Conservation (phyloP, 2,888 invertebrate species). For the Trichogramma dendrolimi region DNA sequence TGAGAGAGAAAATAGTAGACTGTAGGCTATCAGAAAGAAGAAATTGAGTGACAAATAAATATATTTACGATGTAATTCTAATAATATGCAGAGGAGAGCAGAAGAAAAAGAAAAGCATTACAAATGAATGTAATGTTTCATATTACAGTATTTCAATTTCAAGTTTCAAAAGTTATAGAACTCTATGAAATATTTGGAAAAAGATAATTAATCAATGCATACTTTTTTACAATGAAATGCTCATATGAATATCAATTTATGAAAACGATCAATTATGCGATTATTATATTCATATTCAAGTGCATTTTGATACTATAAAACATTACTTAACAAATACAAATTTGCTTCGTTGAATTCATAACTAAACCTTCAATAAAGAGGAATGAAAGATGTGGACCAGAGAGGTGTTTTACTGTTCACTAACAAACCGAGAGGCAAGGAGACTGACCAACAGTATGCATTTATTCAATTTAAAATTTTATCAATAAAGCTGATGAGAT, state of each 20-base stretch:
- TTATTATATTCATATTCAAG: constrained; percentile 5
- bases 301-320: constrained; percentile 7
- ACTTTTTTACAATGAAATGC: not conserved
- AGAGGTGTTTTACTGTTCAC: constrained; percentile 53
- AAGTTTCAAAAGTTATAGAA: constrained; percentile 15
- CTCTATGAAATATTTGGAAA: constrained; percentile 23
- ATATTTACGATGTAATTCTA: constrained; percentile 17
- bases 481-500: constrained; percentile 46
- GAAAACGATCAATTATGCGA: too few relatives aligned
- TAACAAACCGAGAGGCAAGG: constrained; percentile 54
- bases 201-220: constrained; percentile 20
- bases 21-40: constrained; percentile 28
- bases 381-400: constrained; percentile 53
- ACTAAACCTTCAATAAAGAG: constrained; percentile 50
- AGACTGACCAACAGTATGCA: constrained; percentile 45
- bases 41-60: constrained; percentile 28
- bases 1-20: constrained; percentile 20
- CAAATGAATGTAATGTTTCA: constrained; percentile 19
- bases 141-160: constrained; percentile 7
- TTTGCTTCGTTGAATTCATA: constrained; percentile 41
- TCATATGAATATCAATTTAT: not conserved
- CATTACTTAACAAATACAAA: not conserved
- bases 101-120: constrained; percentile 25
- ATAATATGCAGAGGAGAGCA: constrained; percentile 25
- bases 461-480: constrained; percentile 1